Evolutionary conservation across 2,113 vertebrate species (phyloP).

Genomic region (Ciconia maguari): DNA sequence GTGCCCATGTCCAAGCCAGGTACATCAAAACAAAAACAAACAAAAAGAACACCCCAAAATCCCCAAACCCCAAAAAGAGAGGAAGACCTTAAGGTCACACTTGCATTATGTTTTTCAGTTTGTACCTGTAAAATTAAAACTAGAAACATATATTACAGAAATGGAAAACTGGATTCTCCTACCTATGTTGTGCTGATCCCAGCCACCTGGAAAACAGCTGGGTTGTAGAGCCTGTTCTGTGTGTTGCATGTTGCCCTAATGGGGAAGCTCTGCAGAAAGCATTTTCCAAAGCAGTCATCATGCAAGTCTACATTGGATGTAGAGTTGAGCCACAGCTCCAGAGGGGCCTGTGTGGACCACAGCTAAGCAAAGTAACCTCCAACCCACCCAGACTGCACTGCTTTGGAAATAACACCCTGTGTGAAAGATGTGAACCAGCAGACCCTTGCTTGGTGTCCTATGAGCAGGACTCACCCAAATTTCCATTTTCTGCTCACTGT

Average conservation of each 20-base stretch:
- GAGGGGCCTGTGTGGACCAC: neutral
- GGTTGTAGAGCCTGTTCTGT: neutral
- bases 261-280: neutral
- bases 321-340: neutral
- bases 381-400: accelerated
- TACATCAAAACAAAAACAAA: neutral
- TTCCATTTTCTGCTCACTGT: neutral
- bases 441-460: accelerated
- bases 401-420: neutral
- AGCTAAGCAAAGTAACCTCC: neutral
- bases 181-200: neutral
- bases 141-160: accelerated
- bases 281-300: neutral
- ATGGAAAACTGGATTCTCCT: neutral
- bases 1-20: neutral
- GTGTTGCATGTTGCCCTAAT: neutral
- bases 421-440: neutral
- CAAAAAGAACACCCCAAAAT: accelerated
- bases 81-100: neutral
- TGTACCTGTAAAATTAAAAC: neutral
- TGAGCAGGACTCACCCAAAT: neutral
- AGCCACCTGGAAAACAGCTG: accelerated
- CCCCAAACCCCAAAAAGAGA: neutral
- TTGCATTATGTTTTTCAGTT: neutral
- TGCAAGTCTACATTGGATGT: neutral